phyloP scores from a whole-genome alignment of 2,113 vertebrate genomes.

The Brienomyrus brachyistius region DNA sequence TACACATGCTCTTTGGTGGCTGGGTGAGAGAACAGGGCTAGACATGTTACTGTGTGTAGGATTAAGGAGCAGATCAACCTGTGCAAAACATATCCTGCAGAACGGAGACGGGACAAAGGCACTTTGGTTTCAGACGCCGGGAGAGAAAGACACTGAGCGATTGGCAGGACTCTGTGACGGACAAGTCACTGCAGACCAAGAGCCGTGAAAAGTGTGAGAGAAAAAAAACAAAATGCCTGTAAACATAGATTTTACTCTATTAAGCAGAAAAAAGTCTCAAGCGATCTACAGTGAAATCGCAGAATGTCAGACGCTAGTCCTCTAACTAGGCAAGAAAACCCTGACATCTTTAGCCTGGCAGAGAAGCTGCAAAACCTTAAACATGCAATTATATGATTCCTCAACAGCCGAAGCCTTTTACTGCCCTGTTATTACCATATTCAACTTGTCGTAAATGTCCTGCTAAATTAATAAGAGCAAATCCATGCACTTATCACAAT shows the following conservation, averaged over 20 bases:
- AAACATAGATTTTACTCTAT: background rate
- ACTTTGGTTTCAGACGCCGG: background rate
- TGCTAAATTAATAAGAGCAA: constrained; percentile 17
- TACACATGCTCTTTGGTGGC: background rate
- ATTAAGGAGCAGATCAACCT: background rate
- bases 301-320: background rate
- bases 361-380: constrained; percentile 2
- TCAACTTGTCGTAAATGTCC: constrained; percentile 34
- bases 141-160: no score
- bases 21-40: background rate
- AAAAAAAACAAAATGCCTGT: background rate
- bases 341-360: background rate
- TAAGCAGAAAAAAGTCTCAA: background rate
- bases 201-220: background rate
- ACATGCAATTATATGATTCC: constrained; percentile 30
- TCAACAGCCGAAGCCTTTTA: constrained; percentile 19
- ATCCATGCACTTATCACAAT: background rate
- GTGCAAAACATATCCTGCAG: background rate
- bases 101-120: background rate
- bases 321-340: background rate
- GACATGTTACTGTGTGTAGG: background rate
- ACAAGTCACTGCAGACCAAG: background rate
- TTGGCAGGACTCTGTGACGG: background rate
- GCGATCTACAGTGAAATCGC: background rate
- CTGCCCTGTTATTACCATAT: constrained; percentile 28